Conservation (phyloP, 2,888 invertebrate genomes). For the Brassicogethes aeneus region DNA sequence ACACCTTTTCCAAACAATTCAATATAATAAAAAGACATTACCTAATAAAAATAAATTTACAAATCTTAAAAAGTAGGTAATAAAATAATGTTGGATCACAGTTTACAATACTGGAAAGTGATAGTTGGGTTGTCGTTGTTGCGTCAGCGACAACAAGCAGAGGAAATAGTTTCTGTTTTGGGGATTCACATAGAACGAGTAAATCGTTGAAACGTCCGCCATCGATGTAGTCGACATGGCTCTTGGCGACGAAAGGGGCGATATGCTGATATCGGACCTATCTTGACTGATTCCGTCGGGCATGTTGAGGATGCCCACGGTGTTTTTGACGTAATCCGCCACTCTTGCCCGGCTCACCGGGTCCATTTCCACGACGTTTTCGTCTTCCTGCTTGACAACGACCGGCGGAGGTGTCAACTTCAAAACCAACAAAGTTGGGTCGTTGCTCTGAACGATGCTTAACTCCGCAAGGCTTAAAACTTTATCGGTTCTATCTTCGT, state of each 20-base stretch:
- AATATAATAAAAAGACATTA: too few species aligned
- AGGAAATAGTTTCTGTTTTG: conserved; percentile 45
- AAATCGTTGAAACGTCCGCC: conserved; percentile 20
- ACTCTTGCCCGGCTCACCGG: conserved; percentile 46
- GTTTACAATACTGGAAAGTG: conserved; percentile 44
- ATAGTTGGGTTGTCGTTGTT: conserved; percentile 43
- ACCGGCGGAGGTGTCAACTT: conserved; percentile 32
- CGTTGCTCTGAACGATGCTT: conserved; percentile 40
- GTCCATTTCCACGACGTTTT: conserved; percentile 41
- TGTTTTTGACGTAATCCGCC: conserved; percentile 45
- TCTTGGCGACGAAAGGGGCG: conserved; percentile 30
- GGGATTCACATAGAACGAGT: conserved; percentile 38
- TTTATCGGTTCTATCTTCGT: conserved; percentile 48
- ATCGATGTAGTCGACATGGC: conserved; percentile 14
- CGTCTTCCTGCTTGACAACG: conserved; percentile 26
- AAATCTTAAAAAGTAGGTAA: neutral
- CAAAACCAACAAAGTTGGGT: conserved; percentile 45
- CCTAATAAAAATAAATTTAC: neutral
- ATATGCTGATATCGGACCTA: conserved; percentile 33
- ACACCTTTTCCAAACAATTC: too few species aligned
- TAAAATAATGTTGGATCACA: neutral
- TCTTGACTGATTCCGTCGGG: conserved; percentile 23
- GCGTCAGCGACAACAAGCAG: conserved; percentile 44
- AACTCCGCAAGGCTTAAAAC: conserved; percentile 49
- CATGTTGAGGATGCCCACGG: conserved; percentile 33